Conservation (phyloP, 2,113 vertebrate species). For the Clarias magur region DNA sequence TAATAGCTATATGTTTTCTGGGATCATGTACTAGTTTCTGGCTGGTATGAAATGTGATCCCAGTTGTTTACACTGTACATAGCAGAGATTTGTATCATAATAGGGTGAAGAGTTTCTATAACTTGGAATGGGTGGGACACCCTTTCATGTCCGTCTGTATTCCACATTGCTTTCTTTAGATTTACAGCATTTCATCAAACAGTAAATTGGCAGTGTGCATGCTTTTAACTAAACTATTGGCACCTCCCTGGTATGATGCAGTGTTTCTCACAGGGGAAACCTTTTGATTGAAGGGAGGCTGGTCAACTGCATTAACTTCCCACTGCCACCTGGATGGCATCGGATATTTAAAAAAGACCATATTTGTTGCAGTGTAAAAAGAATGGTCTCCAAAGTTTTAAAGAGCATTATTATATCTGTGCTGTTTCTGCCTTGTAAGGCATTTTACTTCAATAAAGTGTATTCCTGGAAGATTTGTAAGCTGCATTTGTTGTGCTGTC, state of each 20-base stretch:
- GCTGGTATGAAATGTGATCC: constrained; percentile 61
- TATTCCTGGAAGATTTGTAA: constrained; percentile 71
- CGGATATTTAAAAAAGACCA: constrained; percentile 6
- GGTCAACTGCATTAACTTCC: constrained; percentile 43
- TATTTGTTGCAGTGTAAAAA: constrained; percentile 51
- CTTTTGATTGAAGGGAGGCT: constrained; percentile 65
- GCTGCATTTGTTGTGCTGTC: constrained; percentile 36
- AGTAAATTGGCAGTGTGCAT: constrained; percentile 60
- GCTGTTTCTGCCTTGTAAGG: constrained; percentile 65
- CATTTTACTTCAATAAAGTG: constrained; percentile 85
- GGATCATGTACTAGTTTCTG: constrained; percentile 36
- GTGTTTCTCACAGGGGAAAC: constrained; percentile 74
- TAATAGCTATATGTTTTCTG: constrained; percentile 7
- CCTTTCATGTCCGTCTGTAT: constrained; percentile 70
- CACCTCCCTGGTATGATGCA: constrained; percentile 78
- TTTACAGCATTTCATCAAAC: constrained; percentile 67
- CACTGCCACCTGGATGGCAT: constrained; percentile 13
- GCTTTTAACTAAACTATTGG: constrained; percentile 72
- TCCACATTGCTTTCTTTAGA: constrained; percentile 66
- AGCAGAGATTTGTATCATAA: constrained; percentile 69
- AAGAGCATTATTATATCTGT: constrained; percentile 65
- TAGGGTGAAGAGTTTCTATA: constrained; percentile 72
- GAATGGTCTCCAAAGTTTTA: constrained; percentile 50
- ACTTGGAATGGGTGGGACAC: constrained; percentile 61
- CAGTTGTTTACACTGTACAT: constrained; percentile 93